A percentile compares a stretch with the other conserved stretches of the same genome.
These are phyloP conservation scores for Stigmatopora nigra DNA, from an alignment of 2,113 vertebrate species.

Conservation along the genomic window DNA sequence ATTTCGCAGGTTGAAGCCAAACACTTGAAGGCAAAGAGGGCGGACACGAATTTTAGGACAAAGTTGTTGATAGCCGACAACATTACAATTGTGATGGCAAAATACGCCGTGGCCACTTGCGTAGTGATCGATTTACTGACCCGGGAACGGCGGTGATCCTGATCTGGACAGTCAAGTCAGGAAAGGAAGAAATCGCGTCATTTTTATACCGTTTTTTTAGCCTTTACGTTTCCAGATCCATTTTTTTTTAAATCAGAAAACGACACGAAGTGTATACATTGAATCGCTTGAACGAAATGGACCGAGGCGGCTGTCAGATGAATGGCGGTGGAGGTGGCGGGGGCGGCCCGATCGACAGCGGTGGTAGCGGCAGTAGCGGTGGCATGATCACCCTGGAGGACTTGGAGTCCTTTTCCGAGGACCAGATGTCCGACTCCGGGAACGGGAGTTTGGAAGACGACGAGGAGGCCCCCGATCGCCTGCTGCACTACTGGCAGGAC, in stretches of 20 bases:
- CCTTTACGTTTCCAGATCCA: too few relatives aligned
- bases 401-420: constrained; percentile 74
- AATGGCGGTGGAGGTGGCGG: constrained; percentile 46
- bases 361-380: constrained; percentile 25
- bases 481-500: constrained; percentile 82
- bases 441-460: constrained; percentile 67
- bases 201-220: background rate
- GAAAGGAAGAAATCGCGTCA: background rate
- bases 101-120: background rate
- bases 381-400: constrained; percentile 81
- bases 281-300: constrained; percentile 52
- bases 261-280: background rate
- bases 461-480: constrained; percentile 63
- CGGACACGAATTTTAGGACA: background rate
- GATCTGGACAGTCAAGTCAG: constrained; percentile 17
- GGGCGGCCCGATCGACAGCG: constrained; percentile 20
- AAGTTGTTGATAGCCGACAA: background rate
- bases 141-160: constrained; percentile 23
- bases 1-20: background rate
- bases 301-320: constrained; percentile 72
- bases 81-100: background rate
- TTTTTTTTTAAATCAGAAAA: background rate
- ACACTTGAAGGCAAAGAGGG: background rate
- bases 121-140: constrained; percentile 10
- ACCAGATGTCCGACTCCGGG: constrained; percentile 68